phyloP scores from a whole-genome alignment of 1,140 invertebrate genomes.

The Trichomalopsis sarcophagae region DNA sequence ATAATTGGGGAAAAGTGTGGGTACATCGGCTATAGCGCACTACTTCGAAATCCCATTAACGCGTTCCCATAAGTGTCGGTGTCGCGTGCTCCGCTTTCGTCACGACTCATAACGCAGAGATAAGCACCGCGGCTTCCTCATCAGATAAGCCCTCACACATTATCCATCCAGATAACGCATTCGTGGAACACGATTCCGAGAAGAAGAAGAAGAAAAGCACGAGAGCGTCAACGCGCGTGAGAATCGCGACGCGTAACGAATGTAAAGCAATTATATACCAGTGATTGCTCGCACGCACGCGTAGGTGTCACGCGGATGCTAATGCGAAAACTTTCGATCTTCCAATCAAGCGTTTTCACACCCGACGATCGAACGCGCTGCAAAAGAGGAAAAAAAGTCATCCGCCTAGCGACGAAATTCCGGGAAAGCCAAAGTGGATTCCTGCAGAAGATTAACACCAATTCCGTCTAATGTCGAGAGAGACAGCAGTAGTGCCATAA shows the following conservation, averaged over 20 bases:
- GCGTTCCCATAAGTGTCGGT: neutral
- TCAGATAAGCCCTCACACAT: constrained; percentile 28
- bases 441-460: constrained; percentile 38
- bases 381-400: too few relatives aligned
- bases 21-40: too few relatives aligned
- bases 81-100: neutral
- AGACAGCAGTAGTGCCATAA: constrained; percentile 13
- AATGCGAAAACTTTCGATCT: neutral
- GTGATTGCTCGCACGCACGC: neutral
- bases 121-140: constrained; percentile 31
- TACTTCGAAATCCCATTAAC: neutral
- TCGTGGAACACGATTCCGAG: neutral
- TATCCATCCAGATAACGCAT: neutral
- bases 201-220: neutral
- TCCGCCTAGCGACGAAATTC: neutral
- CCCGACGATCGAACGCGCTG: too few relatives aligned
- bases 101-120: neutral
- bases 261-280: neutral
- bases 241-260: neutral
- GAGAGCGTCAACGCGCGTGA: too few relatives aligned
- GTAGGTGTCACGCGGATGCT: too few relatives aligned
- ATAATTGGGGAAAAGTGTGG: too few relatives aligned
- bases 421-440: constrained; percentile 31
- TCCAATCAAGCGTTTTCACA: too few relatives aligned
- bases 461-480: constrained; percentile 30